These are phyloP conservation scores for Brotula barbata DNA, from an alignment of 2,797 vertebrate species.

Conservation along the genomic window DNA sequence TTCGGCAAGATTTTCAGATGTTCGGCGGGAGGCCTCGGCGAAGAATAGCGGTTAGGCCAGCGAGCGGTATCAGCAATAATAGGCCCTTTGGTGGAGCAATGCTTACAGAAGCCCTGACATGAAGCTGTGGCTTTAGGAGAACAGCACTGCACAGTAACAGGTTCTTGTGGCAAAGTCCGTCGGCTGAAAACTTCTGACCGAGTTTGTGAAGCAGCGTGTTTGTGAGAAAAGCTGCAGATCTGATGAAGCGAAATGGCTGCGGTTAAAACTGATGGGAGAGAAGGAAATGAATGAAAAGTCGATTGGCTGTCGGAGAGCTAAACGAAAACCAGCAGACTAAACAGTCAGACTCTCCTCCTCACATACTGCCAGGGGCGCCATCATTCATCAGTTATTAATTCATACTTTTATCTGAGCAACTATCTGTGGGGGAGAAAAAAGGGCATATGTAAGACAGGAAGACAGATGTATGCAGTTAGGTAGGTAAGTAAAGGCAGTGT, in stretches of 20 bases:
- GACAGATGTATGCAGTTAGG: slow-evolving; percentile 70
- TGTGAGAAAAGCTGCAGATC: not conserved
- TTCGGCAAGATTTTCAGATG: slow-evolving; percentile 64
- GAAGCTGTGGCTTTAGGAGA: slow-evolving; percentile 56
- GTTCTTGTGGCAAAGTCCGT: slow-evolving; percentile 54
- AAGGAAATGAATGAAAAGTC: slow-evolving; percentile 53
- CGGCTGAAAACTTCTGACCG: slow-evolving; percentile 18
- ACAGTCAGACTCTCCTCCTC: slow-evolving; percentile 54
- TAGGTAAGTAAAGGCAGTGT: slow-evolving; percentile 56
- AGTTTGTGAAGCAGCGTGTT: slow-evolving; percentile 27
- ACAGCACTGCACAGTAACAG: slow-evolving; percentile 49
- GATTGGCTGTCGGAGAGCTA: slow-evolving; percentile 46
- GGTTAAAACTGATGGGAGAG: slow-evolving; percentile 46
- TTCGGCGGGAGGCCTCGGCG: slow-evolving; percentile 55
- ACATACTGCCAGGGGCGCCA: slow-evolving; percentile 53
- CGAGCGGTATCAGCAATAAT: slow-evolving; percentile 56
- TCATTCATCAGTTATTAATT: slow-evolving; percentile 72
- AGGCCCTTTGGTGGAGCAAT: slow-evolving; percentile 33
- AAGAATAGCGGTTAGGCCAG: slow-evolving; percentile 57
- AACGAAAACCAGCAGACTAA: slow-evolving; percentile 69
- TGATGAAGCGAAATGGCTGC: slow-evolving; percentile 36
- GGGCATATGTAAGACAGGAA: slow-evolving; percentile 52
- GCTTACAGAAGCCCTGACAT: slow-evolving; percentile 43
- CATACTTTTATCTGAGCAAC: slow-evolving; percentile 58
- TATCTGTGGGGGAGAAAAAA: slow-evolving; percentile 57